Conservation (phyloP, 2,797 vertebrate genomes). For the Craterocephalus amniculus region DNA sequence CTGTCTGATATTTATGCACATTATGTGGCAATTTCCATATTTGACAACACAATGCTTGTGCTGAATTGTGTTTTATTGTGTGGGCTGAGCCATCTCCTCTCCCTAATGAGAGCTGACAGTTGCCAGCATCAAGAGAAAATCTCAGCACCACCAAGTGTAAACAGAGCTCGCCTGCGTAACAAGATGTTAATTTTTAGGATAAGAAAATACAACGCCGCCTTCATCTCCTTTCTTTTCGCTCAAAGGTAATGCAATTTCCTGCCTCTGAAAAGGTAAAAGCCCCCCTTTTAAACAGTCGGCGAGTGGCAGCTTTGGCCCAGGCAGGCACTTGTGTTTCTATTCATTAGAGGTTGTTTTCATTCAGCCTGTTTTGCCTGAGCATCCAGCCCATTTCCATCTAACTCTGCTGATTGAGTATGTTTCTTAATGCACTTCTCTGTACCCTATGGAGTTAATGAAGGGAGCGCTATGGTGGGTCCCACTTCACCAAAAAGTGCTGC, state of each 20-base stretch:
- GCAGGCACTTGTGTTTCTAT: conserved; percentile 68
- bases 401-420: conserved; percentile 62
- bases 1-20: not conserved
- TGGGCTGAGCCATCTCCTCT: not conserved
- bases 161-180: conserved; percentile 32
- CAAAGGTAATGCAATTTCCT: conserved; percentile 71
- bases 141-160: conserved; percentile 25
- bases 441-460: conserved; percentile 61
- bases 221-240: conserved; percentile 37
- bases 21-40: conserved; percentile 6
- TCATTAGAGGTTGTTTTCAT: conserved; percentile 74
- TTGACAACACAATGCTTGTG: not conserved
- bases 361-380: conserved; percentile 49
- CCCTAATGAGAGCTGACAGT: conserved; percentile 27
- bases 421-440: conserved; percentile 59
- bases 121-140: conserved; percentile 16
- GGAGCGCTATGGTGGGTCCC: conserved; percentile 25
- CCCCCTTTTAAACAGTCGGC: conserved; percentile 31
- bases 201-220: conserved; percentile 7
- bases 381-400: conserved; percentile 66
- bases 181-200: conserved; percentile 39
- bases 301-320: conserved; percentile 41
- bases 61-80: not conserved
- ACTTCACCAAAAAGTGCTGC: conserved; percentile 36
- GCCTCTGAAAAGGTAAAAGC: conserved; percentile 75